A percentile compares a stretch with the other conserved stretches of the same genome.
phyloP scores from a whole-genome alignment of 1,140 invertebrate species.

The Phocides pigmalion region DNA sequence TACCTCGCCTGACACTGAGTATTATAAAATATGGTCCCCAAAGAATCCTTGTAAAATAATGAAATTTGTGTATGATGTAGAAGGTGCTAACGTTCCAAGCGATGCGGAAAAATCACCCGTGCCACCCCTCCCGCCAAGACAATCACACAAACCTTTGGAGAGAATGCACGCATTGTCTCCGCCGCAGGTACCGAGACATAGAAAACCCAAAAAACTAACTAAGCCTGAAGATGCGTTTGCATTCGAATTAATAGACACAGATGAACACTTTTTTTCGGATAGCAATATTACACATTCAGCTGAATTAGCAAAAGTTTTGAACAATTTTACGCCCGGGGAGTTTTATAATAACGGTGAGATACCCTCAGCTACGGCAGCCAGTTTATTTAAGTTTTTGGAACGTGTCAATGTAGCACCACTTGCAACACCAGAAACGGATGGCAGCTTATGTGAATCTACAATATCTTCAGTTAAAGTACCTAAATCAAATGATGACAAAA shows the following conservation, averaged over 20 bases:
- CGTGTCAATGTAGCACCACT: slow-evolving; percentile 82
- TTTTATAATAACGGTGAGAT: slow-evolving; percentile 73
- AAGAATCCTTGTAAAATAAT: slow-evolving; percentile 84
- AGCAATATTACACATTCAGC: slow-evolving; percentile 76
- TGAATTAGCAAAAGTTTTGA: slow-evolving; percentile 63
- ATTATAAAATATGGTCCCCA: slow-evolving; percentile 86
- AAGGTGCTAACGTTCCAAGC: slow-evolving; percentile 79
- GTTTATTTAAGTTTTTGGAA: slow-evolving; percentile 63
- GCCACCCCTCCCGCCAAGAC: slow-evolving; percentile 77
- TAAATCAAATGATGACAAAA: slow-evolving; percentile 76
- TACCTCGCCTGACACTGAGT: slow-evolving; percentile 84
- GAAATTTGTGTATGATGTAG: slow-evolving; percentile 83
- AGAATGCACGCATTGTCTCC: slow-evolving; percentile 85
- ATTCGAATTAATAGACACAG: slow-evolving; percentile 91
- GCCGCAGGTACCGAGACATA: slow-evolving; percentile 84
- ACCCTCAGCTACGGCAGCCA: slow-evolving; percentile 65
- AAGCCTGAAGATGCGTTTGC: slow-evolving; percentile 89
- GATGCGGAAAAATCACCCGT: slow-evolving; percentile 78
- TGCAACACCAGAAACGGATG: slow-evolving; percentile 86
- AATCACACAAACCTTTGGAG: slow-evolving; percentile 86
- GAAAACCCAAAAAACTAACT: slow-evolving; percentile 84
- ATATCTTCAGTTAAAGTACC: slow-evolving; percentile 77
- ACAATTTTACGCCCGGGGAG: slow-evolving; percentile 79
- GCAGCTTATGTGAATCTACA: slow-evolving; percentile 83
- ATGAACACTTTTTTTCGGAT: slow-evolving; percentile 85